Evolutionary conservation across 2,113 vertebrate genomes (phyloP), one percentile per base, ranked within the genome.

Genomic region (Malurus melanocephalus): DNA sequence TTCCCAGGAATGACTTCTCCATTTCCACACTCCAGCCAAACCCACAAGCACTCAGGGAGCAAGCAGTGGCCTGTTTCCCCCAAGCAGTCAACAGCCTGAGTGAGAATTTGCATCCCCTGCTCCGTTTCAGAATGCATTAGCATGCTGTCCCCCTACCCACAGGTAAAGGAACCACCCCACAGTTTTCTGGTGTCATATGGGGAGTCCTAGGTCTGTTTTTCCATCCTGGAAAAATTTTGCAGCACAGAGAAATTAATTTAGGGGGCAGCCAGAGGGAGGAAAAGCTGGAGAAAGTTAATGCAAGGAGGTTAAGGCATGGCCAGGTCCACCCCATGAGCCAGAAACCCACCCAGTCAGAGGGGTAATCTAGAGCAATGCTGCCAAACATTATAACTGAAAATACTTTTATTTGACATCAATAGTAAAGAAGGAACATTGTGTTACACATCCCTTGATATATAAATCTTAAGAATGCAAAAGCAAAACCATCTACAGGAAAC

Each of bases 401-500:
- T 96, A 97, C 67, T 86, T 86, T 96, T 94, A 92, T 96, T 94
- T 94, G 57, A 95, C 92, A 93, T 83, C 68, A 88, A 94, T 30
- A 95, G 75, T 81, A 92, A 91, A 51, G 79, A 92, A 95, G 83
- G 85, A 87, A 95, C 61, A 85, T 45, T 6, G 9, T 53, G 77
- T 84, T 75, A 77, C 27, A 73, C 11, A 90, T 55, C 71, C 43
- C 3, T 62, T 30, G 42, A 73, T 93, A 94, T 35, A 85, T 89
- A 56, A 94, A 94, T 78, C 73, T 71, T 75, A 92, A 72, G 95
- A 88, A 92, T 57, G 68, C 73, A 80, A 77, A 93, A 91, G 89
- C 74, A 76, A 86, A 95, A 89, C 35, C 45, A 66, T 59, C 45
- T 45, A 82, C 18, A 27, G 66, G 73, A 88, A 91, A 85, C 57